phyloP scores from a whole-genome alignment of 1,140 invertebrate genomes.

The Trichogramma pretiosum region DNA sequence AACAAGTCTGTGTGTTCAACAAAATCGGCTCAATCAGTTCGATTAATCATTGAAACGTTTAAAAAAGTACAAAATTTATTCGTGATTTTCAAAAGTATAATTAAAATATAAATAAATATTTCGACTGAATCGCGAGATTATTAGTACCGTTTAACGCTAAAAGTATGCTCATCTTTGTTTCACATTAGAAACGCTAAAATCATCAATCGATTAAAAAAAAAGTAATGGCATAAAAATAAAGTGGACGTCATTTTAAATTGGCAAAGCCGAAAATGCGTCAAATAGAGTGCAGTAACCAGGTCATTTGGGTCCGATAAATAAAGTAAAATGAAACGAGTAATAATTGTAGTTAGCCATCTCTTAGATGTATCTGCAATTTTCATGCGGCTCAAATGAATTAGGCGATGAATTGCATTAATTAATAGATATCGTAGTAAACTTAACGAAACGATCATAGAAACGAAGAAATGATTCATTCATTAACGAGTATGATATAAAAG shows the following conservation, averaged over 20 bases:
- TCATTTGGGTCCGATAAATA: constrained; percentile 1
- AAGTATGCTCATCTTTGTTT: background rate
- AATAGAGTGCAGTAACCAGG: background rate
- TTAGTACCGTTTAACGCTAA: constrained; percentile 1
- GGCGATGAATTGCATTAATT: too few species aligned
- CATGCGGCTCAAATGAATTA: constrained; percentile 1
- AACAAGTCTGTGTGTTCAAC: constrained; percentile 20
- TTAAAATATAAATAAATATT: constrained; percentile 7
- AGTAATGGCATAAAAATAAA: constrained; percentile 1
- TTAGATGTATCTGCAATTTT: constrained; percentile 13
- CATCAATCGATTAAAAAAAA: background rate
- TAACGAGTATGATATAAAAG: constrained; percentile 11
- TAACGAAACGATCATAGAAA: too few species aligned
- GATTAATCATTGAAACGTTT: constrained; percentile 2
- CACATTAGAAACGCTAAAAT: background rate
- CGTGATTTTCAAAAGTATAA: constrained; percentile 23
- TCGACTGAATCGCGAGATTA: background rate
- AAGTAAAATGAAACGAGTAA: constrained; percentile 14
- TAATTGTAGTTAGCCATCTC: constrained; percentile 6
- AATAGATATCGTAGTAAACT: too few species aligned
- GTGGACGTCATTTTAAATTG: background rate
- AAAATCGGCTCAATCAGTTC: constrained; percentile 21
- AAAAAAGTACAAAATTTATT: constrained; percentile 37
- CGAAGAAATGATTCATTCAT: constrained; percentile 11
- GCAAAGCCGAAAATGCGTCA: constrained; percentile 8